Base-by-base conservation (phyloP, 1,140 invertebrate species). In the Mylabris phalerata region DNA sequence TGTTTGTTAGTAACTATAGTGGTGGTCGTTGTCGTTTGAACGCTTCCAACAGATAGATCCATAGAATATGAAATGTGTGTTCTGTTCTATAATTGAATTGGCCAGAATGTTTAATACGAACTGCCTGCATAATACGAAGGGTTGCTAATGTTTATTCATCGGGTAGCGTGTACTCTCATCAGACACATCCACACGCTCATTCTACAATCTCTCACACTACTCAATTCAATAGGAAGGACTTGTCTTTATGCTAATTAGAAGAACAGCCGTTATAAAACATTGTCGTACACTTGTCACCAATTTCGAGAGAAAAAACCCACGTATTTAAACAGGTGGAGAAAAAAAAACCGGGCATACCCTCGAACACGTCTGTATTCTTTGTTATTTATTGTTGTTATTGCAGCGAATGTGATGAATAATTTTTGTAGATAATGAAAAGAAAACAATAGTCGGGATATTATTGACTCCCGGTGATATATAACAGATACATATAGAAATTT, bases 121-220 rank as follows among this genome's bases (percentile, higher is more conserved):
- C 57, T 57, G 63, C 64, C 58, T 67, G 67, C 67, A 69, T 69
- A 69, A 69, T 69, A 64, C 61, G 66, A 67, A 67, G 66, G 63
- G 65, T 59, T 64, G 66, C 67, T 69, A 67, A 69, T 69, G 67
- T 69, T 66, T 69, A 69, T 69, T 69, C 67, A 69, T 69, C 60
- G 59, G 41, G 42, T 44, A 46, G 51, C 48, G 50, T 60, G 52
- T 60, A 44, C 55, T 32, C 32, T 32, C 32, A 5, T 32, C 7
- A 32, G 32, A 32, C 32, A 32, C 32, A 32, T 32, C 4, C 32
- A 32, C 55, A 55, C 40, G 56, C 57, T 55, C 19, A 32, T 32
- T 32, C 48, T 55, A 42, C 51, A 52, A 48, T 39, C 48, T 44
- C 32, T 55, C 51, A 41, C 57, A 56, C 25, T 39, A 60, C 49